Evolutionary conservation across 2,888 invertebrate species (phyloP), one percentile per base, ranked within the genome.

Genomic region (Euzophera pinguis): DNA sequence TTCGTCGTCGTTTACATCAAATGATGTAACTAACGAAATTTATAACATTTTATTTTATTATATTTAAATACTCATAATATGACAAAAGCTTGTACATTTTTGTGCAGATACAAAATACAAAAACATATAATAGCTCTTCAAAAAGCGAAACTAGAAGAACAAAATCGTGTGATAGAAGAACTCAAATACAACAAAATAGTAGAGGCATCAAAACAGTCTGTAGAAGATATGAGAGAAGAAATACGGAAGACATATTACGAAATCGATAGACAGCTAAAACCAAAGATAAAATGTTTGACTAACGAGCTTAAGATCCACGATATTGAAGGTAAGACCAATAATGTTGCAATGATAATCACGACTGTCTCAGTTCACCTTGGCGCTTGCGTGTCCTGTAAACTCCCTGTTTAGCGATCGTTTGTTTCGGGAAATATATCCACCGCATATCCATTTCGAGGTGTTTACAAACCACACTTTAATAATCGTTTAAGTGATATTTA

Each of bases 61-160:
- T n/a, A n/a, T n/a, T n/a, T n/a, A n/a, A n/a, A n/a, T n/a, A n/a
- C n/a, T n/a, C n/a, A n/a, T n/a, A n/a, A n/a, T n/a, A n/a, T n/a
- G n/a, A n/a, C n/a, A n/a, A n/a, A n/a, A n/a, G n/a, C n/a, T n/a
- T n/a, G n/a, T n/a, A n/a, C n/a, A n/a, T n/a, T n/a, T 37, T 37
- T 59, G 2, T 43, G 17, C 16, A 93, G 94, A 63, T 93, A 93
- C 56, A 92, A 92, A 75, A 91, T 94, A 8, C 95, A 95, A 71
- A 93, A 93, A 70, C 92, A 92, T 60, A 93, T 95, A 41, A 95
- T 95, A 54, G 93, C 94, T 27, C 78, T 93, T 27, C 95, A 95
- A 74, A 94, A 92, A 71, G 81, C 91, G 1, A 95, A 95, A 79
- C 73, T 96, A 54, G 92, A 93, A 54, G 92, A 94, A 55, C 95